These are phyloP conservation scores for Python bivittatus DNA, from an alignment of 2,113 vertebrate genomes.

Conservation along the genomic window DNA sequence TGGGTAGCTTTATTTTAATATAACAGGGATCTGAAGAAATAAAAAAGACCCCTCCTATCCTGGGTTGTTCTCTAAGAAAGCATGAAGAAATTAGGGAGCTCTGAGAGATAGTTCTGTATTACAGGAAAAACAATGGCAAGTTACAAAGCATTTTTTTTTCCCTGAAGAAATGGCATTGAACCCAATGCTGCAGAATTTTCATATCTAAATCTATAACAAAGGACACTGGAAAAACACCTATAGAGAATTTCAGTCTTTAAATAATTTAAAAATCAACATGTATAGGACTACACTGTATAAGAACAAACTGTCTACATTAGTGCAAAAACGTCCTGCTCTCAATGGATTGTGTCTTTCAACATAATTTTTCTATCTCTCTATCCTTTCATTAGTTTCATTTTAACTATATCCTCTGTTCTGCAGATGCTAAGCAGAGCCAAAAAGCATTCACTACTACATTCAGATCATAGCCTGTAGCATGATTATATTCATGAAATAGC, in stretches of 20 bases:
- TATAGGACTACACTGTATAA: neutral
- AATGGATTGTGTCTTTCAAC: no score
- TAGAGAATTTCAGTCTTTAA: neutral
- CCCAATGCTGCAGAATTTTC: neutral
- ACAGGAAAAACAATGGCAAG: neutral
- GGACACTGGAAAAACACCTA: neutral
- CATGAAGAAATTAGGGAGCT: conserved; percentile 5
- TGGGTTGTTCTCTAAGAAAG: conserved; percentile 7
- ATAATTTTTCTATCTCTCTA: neutral
- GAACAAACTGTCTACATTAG: neutral
- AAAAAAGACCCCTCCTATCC: neutral
- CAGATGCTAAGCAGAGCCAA: neutral
- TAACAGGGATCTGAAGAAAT: neutral
- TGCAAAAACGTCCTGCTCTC: neutral
- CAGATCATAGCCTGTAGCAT: neutral
- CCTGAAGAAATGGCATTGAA: neutral
- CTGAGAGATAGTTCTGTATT: neutral
- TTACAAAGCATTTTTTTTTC: neutral
- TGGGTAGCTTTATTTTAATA: neutral
- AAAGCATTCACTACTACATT: neutral
- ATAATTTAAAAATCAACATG: neutral
- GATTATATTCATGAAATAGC: neutral
- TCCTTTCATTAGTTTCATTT: neutral
- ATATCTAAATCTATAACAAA: conserved; percentile 4
- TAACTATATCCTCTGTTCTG: neutral